A percentile compares a stretch with the other conserved stretches of the same genome.
phyloP scores from a whole-genome alignment of 2,888 invertebrate species.

The Drosophila mimica region DNA sequence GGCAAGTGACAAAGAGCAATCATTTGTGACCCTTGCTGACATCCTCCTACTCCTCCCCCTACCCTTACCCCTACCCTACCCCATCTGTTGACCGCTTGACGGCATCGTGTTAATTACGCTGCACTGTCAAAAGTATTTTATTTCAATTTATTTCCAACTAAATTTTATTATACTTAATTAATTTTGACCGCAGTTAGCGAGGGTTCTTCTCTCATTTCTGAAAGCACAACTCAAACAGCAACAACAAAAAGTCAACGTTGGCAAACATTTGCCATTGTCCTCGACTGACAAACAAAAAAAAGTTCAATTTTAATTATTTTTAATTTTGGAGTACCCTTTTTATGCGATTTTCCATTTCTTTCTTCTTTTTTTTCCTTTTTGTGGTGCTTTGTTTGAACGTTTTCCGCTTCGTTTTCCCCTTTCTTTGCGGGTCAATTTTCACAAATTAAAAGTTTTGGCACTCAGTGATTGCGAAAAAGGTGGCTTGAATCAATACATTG shows the following conservation, averaged over 20 bases:
- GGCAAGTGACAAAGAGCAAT: slow-evolving; percentile 73
- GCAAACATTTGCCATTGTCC: slow-evolving; percentile 37
- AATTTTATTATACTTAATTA: slow-evolving; percentile 75
- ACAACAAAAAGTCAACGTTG: slow-evolving; percentile 33
- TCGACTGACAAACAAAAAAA: slow-evolving; percentile 7
- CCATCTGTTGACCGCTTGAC: slow-evolving; percentile 7
- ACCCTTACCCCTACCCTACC: too few relatives aligned
- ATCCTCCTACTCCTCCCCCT: neutral
- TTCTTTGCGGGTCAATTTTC: slow-evolving; percentile 31
- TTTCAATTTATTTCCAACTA: slow-evolving; percentile 56
- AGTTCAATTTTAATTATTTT: slow-evolving; percentile 65
- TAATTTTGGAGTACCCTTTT: slow-evolving; percentile 29
- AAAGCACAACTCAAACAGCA: slow-evolving; percentile 20
- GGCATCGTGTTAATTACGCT: slow-evolving; percentile 61
- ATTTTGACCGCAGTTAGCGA: slow-evolving; percentile 46
- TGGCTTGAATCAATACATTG: neutral
- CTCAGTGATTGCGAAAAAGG: neutral
- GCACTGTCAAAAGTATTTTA: slow-evolving; percentile 61
- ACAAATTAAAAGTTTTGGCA: slow-evolving; percentile 64
- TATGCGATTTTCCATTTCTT: slow-evolving; percentile 9
- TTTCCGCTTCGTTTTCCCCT: slow-evolving; percentile 4
- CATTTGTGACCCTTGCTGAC: slow-evolving; percentile 61
- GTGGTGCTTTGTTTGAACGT: slow-evolving; percentile 7
- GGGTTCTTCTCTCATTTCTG: slow-evolving; percentile 25
- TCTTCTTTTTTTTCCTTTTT: slow-evolving; percentile 6